These are phyloP conservation scores for Microctonus brassicae DNA, from an alignment of 2,888 invertebrate genomes.

Conservation along the genomic window DNA sequence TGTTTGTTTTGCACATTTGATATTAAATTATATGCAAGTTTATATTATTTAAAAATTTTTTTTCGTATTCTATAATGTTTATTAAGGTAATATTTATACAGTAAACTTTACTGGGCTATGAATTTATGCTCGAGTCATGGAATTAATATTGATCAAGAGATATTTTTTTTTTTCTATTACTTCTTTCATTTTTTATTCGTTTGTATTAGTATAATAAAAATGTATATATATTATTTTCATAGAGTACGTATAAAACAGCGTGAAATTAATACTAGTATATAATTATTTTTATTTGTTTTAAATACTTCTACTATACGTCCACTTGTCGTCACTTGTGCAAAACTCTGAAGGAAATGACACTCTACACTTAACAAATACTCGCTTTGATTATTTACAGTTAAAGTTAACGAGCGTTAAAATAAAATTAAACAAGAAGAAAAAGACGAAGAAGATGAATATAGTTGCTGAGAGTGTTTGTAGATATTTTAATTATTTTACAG, in stretches of 20 bases:
- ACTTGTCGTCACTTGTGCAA: neutral
- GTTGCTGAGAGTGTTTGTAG: neutral
- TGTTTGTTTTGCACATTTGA: neutral
- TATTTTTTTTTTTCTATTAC: no score
- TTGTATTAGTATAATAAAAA: no score
- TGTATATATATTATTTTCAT: neutral
- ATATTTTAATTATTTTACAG: conserved; percentile 15
- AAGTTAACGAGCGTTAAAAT: conserved; percentile 13
- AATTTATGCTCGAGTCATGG: neutral
- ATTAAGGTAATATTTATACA: neutral
- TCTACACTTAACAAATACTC: neutral
- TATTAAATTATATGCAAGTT: neutral
- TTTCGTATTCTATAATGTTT: neutral
- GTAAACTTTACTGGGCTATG: neutral
- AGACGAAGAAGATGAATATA: neutral
- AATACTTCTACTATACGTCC: neutral
- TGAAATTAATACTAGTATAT: neutral
- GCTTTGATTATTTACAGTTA: conserved; percentile 20
- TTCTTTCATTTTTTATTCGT: no score
- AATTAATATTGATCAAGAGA: neutral
- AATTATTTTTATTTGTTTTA: neutral
- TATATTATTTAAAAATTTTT: neutral
- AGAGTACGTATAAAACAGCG: neutral
- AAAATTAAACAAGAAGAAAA: neutral
- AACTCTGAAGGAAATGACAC: neutral